These are phyloP conservation scores for Pyrrhosoma nymphula DNA, from an alignment of 2,888 invertebrate genomes.

Conservation along the genomic window DNA sequence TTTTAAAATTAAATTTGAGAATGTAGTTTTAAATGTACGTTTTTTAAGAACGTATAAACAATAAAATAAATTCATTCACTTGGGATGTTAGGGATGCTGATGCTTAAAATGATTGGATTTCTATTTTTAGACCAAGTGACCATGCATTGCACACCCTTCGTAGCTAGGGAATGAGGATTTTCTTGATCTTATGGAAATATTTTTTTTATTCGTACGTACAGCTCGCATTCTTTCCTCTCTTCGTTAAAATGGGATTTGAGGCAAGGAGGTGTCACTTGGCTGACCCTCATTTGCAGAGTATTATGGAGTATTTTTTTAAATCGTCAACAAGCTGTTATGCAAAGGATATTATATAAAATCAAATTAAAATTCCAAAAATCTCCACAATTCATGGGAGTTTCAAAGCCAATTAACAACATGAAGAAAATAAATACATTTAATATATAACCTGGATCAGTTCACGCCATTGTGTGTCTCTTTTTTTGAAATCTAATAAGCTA, in stretches of 20 bases:
- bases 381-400: not conserved
- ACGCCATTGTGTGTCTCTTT: too few species aligned
- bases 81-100: too few species aligned
- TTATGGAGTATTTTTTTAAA: not conserved
- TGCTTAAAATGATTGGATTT: not conserved
- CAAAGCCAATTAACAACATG: not conserved
- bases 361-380: not conserved
- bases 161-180: slow-evolving; percentile 41
- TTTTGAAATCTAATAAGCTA: too few species aligned
- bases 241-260: slow-evolving; percentile 61
- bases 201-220: not conserved
- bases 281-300: not conserved
- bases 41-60: too few species aligned
- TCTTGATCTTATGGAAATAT: not conserved
- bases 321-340: not conserved
- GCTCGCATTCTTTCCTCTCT: not conserved
- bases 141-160: not conserved
- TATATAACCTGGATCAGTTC: too few species aligned
- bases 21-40: too few species aligned
- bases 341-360: not conserved
- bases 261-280: not conserved
- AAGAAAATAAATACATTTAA: too few species aligned
- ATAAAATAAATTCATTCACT: too few species aligned
- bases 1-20: too few species aligned
- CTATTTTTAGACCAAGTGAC: not conserved